Evolutionary conservation across 2,797 vertebrate species (phyloP), one percentile per base, ranked within the genome.

Genomic region (Alauda arvensis): DNA sequence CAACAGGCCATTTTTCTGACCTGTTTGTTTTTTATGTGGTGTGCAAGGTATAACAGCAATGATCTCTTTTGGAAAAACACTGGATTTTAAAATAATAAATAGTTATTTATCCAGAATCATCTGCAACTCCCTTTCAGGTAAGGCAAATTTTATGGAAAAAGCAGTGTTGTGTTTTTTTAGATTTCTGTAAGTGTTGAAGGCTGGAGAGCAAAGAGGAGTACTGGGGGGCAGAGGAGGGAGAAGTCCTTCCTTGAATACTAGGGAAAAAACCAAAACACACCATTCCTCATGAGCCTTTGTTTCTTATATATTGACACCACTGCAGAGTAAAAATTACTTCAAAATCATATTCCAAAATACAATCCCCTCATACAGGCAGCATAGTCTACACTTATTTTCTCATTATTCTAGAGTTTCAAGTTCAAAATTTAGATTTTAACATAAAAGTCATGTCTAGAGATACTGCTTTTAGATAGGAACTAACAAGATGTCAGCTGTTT

Each of bases 161-260:
- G 16, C 19, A 40, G 17, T 43, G 33, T 10, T 63, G 14, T 10
- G 8, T 18, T 40, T 42, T 59, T 84, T 81, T 1, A 65, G 10
- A 67, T 16, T 37, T 67, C 23, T 2, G 5, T 19, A 37, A 49
- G 13, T 61, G 5, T 26, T 69, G 48, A 79, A 21, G 15, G 18
- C 12, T 77, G 18, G 40, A 87, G 21, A 31, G 3, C 6, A 57
- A 81, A 71, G 23, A 59, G 40, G 24, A 59, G 9, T 23, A 33
- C 2, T n/a, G 39, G 12, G 6, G 25, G 14, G 9, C 0, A 1
- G 10, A 2, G 25, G 8, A 11, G 23, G 4, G 8, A 1, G 3
- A 3, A 16, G 40, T 34, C 12, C 4, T 4, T 2, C 10, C 9
- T 26, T 39, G 4, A 46, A 10, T 26, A 69, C 14, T 5, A 33